Evolutionary conservation across 30 jellyfish, hydroid and myxozoan species (phyloP).

Genomic region (Hydractinia symbiolongicarpus): DNA sequence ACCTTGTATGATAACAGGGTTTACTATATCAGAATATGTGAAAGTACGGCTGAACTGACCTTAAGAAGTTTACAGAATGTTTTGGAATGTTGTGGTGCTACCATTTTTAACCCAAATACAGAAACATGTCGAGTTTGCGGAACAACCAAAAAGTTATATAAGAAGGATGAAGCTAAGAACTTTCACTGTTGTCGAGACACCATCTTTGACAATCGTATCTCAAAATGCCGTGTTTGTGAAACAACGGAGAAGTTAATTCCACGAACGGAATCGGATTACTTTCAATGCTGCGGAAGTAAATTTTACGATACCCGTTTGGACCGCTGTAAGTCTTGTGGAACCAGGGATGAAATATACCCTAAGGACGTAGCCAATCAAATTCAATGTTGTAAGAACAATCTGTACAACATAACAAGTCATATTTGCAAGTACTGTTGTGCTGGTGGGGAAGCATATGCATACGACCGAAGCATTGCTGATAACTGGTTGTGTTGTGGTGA

Average conservation of each 20-base stretch:
- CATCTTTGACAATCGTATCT: slow-evolving; percentile 8
- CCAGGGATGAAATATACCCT: neutral
- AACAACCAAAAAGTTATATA: neutral
- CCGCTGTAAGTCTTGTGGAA: slow-evolving; percentile 13
- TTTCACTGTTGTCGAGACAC: slow-evolving; percentile 12
- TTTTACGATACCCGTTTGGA: slow-evolving; percentile 1
- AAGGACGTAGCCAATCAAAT: neutral
- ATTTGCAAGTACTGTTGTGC: slow-evolving; percentile 9
- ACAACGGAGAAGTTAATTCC: neutral
- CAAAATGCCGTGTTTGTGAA: slow-evolving; percentile 10
- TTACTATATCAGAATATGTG: neutral
- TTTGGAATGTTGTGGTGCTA: neutral
- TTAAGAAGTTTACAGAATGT: neutral
- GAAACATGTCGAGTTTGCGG: slow-evolving; percentile 5
- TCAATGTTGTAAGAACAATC: neutral
- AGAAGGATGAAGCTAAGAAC: neutral
- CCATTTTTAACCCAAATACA: neutral
- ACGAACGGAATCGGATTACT: neutral
- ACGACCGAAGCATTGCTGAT: slow-evolving; percentile 6
- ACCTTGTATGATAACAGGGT: neutral
- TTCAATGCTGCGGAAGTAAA: neutral
- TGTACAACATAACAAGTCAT: neutral
- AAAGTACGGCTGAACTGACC: neutral
- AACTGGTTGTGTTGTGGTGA: slow-evolving; percentile 5
- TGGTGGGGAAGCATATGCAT: neutral